These are phyloP conservation scores for Rotaria magnacalcarata DNA, from an alignment of 2,888 invertebrate species.

Conservation along the genomic window DNA sequence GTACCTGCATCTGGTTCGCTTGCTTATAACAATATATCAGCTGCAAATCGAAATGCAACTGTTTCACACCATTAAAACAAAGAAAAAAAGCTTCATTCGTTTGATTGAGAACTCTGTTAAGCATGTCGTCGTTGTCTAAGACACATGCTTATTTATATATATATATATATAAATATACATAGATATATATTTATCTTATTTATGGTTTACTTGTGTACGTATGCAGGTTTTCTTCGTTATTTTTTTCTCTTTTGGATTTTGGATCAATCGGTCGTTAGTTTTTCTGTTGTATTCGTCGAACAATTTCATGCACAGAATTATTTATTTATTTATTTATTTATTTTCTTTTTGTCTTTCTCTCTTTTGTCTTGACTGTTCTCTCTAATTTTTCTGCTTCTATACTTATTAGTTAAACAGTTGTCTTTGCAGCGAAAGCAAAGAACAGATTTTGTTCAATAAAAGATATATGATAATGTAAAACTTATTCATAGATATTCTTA, in stretches of 20 bases:
- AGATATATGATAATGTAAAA: neutral
- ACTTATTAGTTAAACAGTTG: neutral
- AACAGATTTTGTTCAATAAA: neutral
- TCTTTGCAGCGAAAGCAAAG: constrained; percentile 6
- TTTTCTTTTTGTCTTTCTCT: neutral
- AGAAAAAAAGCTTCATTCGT: neutral
- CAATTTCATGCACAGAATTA: neutral
- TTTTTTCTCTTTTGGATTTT: neutral
- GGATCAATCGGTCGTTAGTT: neutral
- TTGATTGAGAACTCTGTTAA: neutral
- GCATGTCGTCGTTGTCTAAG: neutral
- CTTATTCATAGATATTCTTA: neutral
- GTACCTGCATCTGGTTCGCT: neutral
- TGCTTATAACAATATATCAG: neutral
- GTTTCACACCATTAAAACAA: neutral
- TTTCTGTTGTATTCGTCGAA: constrained; percentile 9
- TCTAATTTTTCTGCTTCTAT: neutral
- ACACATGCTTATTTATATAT: constrained; percentile 2
- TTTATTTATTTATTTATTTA: constrained; percentile 13
- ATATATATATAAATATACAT: neutral
- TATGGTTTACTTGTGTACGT: neutral
- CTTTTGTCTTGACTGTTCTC: neutral
- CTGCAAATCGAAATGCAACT: neutral
- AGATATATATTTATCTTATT: neutral
- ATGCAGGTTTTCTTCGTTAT: neutral